Conservation (phyloP, 2,113 vertebrate species). For the Oreamnos americanus region DNA sequence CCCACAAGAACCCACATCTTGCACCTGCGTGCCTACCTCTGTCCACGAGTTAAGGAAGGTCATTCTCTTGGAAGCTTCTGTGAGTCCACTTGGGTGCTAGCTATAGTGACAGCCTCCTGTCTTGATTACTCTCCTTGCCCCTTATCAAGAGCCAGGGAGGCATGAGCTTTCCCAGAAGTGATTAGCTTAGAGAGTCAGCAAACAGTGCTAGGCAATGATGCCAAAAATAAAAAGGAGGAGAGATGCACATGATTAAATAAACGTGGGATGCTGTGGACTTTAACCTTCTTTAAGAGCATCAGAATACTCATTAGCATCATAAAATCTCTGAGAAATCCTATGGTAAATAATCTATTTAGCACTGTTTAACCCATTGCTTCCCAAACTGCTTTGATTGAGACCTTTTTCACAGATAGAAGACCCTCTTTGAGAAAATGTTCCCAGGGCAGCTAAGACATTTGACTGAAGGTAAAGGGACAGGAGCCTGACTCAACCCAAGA, state of each 20-base stretch:
- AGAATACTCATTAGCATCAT: background rate
- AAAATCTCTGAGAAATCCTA: conserved; percentile 3
- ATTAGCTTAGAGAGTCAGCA: background rate
- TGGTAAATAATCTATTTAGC: background rate
- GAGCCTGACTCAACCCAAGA: background rate
- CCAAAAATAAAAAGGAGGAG: background rate
- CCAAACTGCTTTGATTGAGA: background rate
- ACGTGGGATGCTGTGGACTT: background rate
- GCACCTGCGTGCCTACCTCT: background rate
- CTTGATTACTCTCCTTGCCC: background rate
- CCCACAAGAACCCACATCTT: accelerated
- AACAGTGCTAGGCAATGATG: background rate
- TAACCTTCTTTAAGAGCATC: background rate
- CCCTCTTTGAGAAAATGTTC: background rate
- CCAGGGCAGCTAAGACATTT: background rate
- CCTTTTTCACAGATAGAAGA: background rate
- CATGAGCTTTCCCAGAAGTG: background rate
- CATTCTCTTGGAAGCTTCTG: background rate
- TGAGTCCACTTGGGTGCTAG: background rate
- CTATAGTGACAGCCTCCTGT: background rate
- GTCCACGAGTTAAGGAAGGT: background rate
- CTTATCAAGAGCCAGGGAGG: background rate
- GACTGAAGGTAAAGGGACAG: background rate
- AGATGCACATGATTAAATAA: background rate
- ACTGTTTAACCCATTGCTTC: background rate